Percentiles rank a stretch among this genome's conserved stretches.
phyloP scores from a whole-genome alignment of 2,797 vertebrate species.

The Myoxocephalus aenaeus region DNA sequence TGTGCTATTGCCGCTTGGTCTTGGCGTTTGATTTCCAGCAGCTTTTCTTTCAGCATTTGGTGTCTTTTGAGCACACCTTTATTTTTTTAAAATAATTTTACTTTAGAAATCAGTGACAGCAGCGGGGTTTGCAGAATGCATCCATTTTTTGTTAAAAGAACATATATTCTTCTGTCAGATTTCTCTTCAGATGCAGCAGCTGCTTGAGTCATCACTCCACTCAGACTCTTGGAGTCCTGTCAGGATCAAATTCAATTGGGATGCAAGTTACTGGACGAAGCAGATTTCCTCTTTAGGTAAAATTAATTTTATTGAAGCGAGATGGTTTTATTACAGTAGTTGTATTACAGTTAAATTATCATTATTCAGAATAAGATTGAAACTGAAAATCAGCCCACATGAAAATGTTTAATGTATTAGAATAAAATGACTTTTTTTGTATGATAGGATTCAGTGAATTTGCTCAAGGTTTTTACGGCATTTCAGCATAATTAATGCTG shows the following conservation, averaged over 20 bases:
- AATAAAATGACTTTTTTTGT: background rate
- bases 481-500: background rate
- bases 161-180: slow-evolving; percentile 82
- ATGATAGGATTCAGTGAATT: background rate
- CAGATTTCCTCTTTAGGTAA: slow-evolving; percentile 93
- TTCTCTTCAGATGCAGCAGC: slow-evolving; percentile 95
- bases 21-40: background rate
- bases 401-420: background rate
- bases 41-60: background rate
- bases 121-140: background rate
- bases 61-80: background rate
- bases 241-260: slow-evolving; percentile 97
- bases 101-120: background rate
- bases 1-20: background rate
- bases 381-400: background rate
- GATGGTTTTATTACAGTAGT: background rate
- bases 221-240: slow-evolving; percentile 88
- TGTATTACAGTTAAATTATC: background rate
- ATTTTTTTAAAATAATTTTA: background rate
- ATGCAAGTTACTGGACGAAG: slow-evolving; percentile 97
- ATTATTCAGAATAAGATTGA: background rate
- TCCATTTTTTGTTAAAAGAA: background rate
- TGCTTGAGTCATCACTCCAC: slow-evolving; percentile 89
- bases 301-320: background rate
- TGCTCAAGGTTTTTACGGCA: background rate